A percentile compares a stretch with the other conserved stretches of the same genome.
phyloP scores from a whole-genome alignment of 2,888 invertebrate species.

The Thera britannica region DNA sequence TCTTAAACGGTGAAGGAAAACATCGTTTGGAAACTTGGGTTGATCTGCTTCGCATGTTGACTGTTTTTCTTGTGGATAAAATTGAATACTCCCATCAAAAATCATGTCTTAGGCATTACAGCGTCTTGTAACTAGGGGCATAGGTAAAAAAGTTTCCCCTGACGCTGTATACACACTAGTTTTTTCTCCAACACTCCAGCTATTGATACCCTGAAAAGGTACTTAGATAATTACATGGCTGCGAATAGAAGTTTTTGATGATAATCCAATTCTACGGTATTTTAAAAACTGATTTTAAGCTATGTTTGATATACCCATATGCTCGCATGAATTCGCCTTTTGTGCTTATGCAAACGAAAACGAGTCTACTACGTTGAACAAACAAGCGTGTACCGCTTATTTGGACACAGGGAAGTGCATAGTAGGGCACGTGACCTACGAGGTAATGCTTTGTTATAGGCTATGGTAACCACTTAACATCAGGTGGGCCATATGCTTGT shows the following conservation, averaged over 20 bases:
- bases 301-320: background rate
- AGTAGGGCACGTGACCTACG: too few species aligned
- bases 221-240: background rate
- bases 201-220: background rate
- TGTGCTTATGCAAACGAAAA: background rate
- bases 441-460: too few species aligned
- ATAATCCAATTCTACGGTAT: background rate
- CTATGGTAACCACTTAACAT: too few species aligned
- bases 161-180: background rate
- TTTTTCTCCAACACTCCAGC: background rate
- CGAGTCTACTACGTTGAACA: too few species aligned
- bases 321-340: background rate
- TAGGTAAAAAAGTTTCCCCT: background rate
- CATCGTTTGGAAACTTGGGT: background rate
- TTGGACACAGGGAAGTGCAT: background rate
- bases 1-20: background rate
- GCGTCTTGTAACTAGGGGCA: background rate
- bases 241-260: background rate
- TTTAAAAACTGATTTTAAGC: too few species aligned
- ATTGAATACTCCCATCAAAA: too few species aligned
- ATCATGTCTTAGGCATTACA: background rate
- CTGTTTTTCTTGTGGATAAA: too few species aligned
- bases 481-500: too few species aligned
- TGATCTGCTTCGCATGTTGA: background rate
- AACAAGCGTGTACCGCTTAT: background rate